Conservation (phyloP, 1,140 invertebrate species). For the Scaptomyza montana region DNA sequence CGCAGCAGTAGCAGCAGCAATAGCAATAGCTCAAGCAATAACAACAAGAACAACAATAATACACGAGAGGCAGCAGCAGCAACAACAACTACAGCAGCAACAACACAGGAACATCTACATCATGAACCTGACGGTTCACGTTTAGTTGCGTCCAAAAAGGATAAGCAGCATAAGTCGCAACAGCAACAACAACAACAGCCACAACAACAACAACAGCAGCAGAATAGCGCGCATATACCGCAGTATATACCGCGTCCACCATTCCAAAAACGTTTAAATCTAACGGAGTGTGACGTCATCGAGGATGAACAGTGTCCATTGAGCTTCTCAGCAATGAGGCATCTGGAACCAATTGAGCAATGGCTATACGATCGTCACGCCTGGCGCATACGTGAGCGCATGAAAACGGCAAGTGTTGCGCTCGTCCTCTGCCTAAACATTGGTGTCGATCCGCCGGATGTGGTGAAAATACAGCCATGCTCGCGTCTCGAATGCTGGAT, state of each 20-base stretch:
- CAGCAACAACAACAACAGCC: not conserved
- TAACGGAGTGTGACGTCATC: conserved; percentile 1
- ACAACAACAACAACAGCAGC: not conserved
- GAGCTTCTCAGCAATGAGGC: conserved; percentile 73
- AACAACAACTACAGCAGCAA: conserved; percentile 18
- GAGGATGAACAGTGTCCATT: conserved; percentile 58
- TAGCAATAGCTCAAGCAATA: conserved; percentile 37
- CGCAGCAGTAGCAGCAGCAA: conserved; percentile 38
- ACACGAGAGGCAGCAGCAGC: conserved; percentile 33
- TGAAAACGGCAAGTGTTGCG: conserved; percentile 99
- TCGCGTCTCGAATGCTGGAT: conserved; percentile 99
- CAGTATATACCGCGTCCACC: not conserved
- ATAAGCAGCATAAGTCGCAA: not conserved
- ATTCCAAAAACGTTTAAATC: not conserved
- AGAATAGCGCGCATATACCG: not conserved
- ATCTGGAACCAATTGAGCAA: conserved; percentile 64
- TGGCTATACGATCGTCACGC: conserved; percentile 49
- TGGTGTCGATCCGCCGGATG: conserved; percentile 99
- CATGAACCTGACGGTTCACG: no score
- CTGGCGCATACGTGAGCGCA: conserved; percentile 85
- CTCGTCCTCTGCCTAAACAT: conserved; percentile 99
- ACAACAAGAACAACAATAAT: conserved; percentile 21
- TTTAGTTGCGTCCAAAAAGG: no score
- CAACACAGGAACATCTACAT: not conserved
- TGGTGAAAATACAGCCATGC: conserved; percentile 98